phyloP scores from a whole-genome alignment of 2,888 invertebrate species.

The Drosophila fulvimacula region DNA sequence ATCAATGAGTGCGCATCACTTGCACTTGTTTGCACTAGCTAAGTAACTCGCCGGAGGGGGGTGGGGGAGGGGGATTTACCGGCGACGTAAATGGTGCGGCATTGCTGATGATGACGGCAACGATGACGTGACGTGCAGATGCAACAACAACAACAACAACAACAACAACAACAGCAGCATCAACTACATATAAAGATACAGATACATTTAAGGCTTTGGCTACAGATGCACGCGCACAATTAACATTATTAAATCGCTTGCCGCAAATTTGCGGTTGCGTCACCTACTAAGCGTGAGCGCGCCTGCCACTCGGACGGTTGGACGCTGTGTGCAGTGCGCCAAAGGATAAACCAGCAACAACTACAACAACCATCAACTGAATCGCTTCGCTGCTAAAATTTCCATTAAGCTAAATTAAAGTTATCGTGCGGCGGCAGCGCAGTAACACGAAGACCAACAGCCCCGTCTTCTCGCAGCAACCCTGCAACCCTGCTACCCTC shows the following conservation, averaged over 20 bases:
- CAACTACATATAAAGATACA: slow-evolving; percentile 36
- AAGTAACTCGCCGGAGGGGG: slow-evolving; percentile 13
- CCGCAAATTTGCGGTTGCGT: slow-evolving; percentile 81
- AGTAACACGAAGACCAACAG: slow-evolving; percentile 57
- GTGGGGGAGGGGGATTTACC: slow-evolving; percentile 44
- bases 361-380: slow-evolving; percentile 17
- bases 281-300: slow-evolving; percentile 78
- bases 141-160: slow-evolving; percentile 11
- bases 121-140: slow-evolving; percentile 63
- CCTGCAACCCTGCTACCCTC: background rate
- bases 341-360: slow-evolving; percentile 50
- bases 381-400: slow-evolving; percentile 57
- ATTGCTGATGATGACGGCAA: slow-evolving; percentile 45
- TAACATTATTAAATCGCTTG: slow-evolving; percentile 75
- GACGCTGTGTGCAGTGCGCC: slow-evolving; percentile 34
- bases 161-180: slow-evolving; percentile 9
- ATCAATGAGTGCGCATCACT: slow-evolving; percentile 80
- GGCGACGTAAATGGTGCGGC: slow-evolving; percentile 70
- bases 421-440: slow-evolving; percentile 73
- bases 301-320: slow-evolving; percentile 32
- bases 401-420: slow-evolving; percentile 81
- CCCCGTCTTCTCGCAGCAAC: slow-evolving; percentile 3
- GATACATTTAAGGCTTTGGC: slow-evolving; percentile 43
- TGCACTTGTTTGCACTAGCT: slow-evolving; percentile 76
- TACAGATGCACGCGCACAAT: slow-evolving; percentile 48